Evolutionary conservation across 2,797 vertebrate species (phyloP).

Genomic region (Muscicapa comitata): DNA sequence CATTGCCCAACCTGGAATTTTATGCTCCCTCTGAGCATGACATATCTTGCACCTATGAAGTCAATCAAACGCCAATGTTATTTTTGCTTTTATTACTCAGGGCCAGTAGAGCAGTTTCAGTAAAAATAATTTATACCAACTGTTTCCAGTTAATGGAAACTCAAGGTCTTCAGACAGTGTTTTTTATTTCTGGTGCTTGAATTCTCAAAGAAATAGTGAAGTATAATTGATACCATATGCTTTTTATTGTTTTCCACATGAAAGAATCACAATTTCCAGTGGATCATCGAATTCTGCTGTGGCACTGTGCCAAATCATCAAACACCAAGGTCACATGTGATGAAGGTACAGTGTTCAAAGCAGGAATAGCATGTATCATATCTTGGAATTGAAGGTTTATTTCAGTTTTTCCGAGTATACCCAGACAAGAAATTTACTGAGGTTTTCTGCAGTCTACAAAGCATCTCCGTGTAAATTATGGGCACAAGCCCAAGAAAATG

Average conservation of each 20-base stretch:
- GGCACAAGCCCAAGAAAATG: slow-evolving; percentile 32
- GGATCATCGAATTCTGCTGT: slow-evolving; percentile 35
- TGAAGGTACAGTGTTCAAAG: neutral
- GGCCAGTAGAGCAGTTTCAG: slow-evolving; percentile 16
- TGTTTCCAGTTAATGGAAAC: slow-evolving; percentile 49
- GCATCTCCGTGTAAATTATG: neutral
- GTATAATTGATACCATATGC: neutral
- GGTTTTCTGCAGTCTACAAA: neutral
- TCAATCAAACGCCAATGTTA: slow-evolving; percentile 31
- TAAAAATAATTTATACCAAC: slow-evolving; percentile 66
- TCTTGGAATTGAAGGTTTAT: neutral
- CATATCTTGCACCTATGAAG: slow-evolving; percentile 38
- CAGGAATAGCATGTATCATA: neutral
- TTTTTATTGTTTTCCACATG: slow-evolving; percentile 56
- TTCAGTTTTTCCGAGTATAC: neutral
- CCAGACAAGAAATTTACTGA: slow-evolving; percentile 32
- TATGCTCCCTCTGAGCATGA: slow-evolving; percentile 35
- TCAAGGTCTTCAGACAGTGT: slow-evolving; percentile 28
- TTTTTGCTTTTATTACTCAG: slow-evolving; percentile 59
- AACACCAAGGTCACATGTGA: slow-evolving; percentile 9
- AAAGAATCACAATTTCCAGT: slow-evolving; percentile 42
- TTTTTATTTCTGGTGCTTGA: slow-evolving; percentile 49
- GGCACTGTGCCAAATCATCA: neutral
- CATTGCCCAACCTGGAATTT: neutral
- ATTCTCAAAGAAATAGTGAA: slow-evolving; percentile 13